Evolutionary conservation across 2,797 vertebrate species (phyloP), one percentile per base, ranked within the genome.

Genomic region (Epinephelus awoara): DNA sequence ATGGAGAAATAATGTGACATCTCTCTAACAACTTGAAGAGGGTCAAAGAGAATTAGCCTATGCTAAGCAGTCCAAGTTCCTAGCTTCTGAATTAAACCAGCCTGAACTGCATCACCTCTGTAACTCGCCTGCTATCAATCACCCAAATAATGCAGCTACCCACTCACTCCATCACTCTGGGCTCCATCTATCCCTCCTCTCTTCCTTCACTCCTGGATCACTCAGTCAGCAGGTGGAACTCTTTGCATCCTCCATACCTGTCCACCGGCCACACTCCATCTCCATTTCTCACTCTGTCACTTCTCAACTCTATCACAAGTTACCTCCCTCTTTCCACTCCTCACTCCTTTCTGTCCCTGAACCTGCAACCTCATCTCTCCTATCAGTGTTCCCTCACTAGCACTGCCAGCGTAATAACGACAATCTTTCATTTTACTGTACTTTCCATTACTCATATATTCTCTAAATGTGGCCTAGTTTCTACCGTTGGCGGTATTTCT

Each of bases 51-150:
- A 87, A 87, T 88, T 83, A 89, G 77, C 72, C 58, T 65, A 79
- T 77, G 72, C 75, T 68, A 84, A 83, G 80, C 72, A 75, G 77
- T 71, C 18, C 14, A 63, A 76, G 82, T 80, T 80, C 58, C 61
- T 44, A 55, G 78, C 14, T 68, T 88, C 68, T 42, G 84, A 90
- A 92, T 93, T 23, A 82, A 88, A 88, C 82, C 79, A 56, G 18
- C 23, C 38, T 52, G 72, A 86, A 72, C 71, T 57, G 72, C 83
- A 69, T 65, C 65, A 66, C 51, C 69, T 86, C 77, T 81, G 79
- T 29, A 77, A 85, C 80, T 67, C 52, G 17, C 70, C 79, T 3
- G n/a, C 69, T 75, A 90, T 91, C 86, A 79, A 87, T 94, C 92
- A 91, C 65, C 56, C 44, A 21, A 38, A 72, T 56, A 49, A 77